phyloP scores from a whole-genome alignment of 2,113 vertebrate species.

The Zosterops pallidus region DNA sequence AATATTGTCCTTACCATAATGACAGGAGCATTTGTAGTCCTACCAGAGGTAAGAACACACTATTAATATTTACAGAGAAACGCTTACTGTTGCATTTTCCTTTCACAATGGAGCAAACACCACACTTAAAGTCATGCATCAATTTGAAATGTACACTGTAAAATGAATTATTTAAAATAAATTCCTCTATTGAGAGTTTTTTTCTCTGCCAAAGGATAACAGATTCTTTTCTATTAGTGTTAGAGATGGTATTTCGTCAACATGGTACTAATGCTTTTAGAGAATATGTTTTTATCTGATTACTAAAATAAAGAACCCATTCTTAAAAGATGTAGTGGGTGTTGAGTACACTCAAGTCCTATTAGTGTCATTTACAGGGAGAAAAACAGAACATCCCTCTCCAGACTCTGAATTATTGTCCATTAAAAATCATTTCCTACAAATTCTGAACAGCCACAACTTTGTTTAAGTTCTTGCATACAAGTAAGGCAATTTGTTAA shows the following conservation, averaged over 20 bases:
- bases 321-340: background rate
- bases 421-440: background rate
- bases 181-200: background rate
- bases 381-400: background rate
- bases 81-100: background rate
- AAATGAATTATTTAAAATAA: slow-evolving; percentile 25
- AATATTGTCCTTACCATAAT: slow-evolving; percentile 94
- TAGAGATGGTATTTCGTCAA: background rate
- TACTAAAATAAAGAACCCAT: background rate
- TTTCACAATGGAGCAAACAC: background rate
- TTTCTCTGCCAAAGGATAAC: background rate
- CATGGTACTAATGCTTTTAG: background rate
- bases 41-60: slow-evolving; percentile 88
- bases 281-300: background rate
- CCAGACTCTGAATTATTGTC: background rate
- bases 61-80: background rate
- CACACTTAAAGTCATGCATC: background rate
- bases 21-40: slow-evolving; percentile 93
- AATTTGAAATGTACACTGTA: background rate
- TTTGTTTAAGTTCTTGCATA: background rate
- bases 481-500: background rate
- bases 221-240: background rate
- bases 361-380: background rate
- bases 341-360: background rate
- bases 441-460: background rate